Percentiles rank a stretch among this genome's conserved stretches.
Evolutionary conservation across 2,113 vertebrate genomes (phyloP).

Genomic region (Gnathonemus echidnorhynchus): DNA sequence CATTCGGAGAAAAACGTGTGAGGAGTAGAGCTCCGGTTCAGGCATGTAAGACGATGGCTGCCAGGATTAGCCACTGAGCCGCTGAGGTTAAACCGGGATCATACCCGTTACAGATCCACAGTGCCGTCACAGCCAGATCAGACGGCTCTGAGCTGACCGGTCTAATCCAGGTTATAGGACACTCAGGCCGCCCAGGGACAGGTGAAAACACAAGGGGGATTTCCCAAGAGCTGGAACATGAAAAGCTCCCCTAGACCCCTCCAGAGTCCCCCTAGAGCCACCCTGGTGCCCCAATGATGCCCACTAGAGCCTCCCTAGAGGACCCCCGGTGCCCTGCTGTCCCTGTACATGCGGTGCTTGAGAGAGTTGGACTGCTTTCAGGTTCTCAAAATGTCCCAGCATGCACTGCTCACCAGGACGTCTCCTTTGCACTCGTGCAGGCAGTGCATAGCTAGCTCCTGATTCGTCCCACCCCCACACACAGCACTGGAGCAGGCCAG

Average conservation of each 20-base stretch:
- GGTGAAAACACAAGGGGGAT: neutral
- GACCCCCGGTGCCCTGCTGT: neutral
- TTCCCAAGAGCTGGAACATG: neutral
- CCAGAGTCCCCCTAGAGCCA: neutral
- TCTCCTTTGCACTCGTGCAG: conserved; percentile 81
- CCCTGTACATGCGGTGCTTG: neutral
- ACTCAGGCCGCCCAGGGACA: neutral
- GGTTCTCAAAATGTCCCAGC: conserved; percentile 18
- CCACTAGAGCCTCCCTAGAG: neutral
- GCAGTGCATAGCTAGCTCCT: conserved; percentile 88
- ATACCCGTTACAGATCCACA: neutral
- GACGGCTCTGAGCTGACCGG: neutral
- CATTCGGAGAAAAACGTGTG: neutral
- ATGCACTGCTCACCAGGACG: conserved; percentile 76
- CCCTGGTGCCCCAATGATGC: neutral
- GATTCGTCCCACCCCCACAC: conserved; percentile 89
- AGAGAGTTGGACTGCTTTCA: neutral
- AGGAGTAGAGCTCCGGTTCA: neutral
- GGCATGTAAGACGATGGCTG: neutral
- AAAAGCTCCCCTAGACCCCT: neutral
- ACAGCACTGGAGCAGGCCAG: conserved; percentile 91
- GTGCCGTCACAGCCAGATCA: neutral
- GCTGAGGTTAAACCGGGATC: conserved; percentile 5
- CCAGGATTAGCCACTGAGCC: neutral
- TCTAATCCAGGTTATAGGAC: neutral